Evolutionary conservation across 2,888 invertebrate genomes (phyloP).

Genomic region (Erebia epiphron): DNA sequence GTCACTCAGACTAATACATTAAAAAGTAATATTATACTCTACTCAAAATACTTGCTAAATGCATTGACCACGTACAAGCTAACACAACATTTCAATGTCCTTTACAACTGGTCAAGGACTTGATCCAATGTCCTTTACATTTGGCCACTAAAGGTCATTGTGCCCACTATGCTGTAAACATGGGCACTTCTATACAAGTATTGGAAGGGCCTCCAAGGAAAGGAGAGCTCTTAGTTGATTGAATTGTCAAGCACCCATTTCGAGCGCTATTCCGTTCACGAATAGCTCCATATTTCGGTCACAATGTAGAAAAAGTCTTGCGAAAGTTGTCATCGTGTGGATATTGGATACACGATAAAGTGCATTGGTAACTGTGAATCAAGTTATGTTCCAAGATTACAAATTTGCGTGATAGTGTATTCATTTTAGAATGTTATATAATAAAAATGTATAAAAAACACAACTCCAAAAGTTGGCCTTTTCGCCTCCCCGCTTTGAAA

Average conservation of each 20-base stretch:
- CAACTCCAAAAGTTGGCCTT: no score
- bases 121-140: neutral
- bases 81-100: no score
- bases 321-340: neutral
- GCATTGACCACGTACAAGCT: no score
- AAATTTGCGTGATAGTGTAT: no score
- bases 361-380: neutral
- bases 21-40: no score
- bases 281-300: conserved; percentile 17
- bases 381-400: neutral
- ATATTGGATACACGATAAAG: neutral
- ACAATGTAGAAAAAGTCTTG: neutral
- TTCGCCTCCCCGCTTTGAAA: no score
- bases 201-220: conserved; percentile 1
- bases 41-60: no score
- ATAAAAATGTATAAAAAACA: no score
- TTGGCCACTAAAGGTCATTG: conserved; percentile 3
- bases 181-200: conserved; percentile 3
- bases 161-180: neutral
- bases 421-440: no score
- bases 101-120: neutral
- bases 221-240: conserved; percentile 18
- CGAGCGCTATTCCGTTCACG: neutral
- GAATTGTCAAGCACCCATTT: conserved; percentile 19
- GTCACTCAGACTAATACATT: no score